Percentiles rank a stretch among this genome's conserved stretches.
Evolutionary conservation across 2,113 vertebrate genomes (phyloP).

Genomic region (Syrmaticus mikado): DNA sequence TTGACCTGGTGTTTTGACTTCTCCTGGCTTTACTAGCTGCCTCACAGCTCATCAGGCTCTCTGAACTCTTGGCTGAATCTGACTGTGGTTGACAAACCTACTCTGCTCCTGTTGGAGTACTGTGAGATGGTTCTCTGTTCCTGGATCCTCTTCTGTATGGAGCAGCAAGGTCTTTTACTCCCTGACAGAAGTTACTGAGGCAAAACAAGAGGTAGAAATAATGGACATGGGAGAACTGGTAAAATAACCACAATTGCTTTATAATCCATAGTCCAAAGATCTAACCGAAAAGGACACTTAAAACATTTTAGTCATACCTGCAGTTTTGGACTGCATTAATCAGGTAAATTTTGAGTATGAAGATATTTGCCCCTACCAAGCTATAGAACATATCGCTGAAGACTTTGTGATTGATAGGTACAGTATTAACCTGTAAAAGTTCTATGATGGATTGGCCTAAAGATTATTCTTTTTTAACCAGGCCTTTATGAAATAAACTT

Average conservation of each 20-base stretch:
- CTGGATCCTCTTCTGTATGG: neutral
- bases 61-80: neutral
- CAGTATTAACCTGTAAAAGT: neutral
- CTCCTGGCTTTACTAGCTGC: neutral
- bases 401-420: neutral
- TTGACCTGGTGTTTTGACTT: neutral
- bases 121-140: neutral
- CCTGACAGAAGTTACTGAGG: neutral
- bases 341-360: neutral
- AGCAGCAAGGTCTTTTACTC: neutral
- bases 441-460: neutral
- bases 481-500: neutral
- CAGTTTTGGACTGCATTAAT: neutral
- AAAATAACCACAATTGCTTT: neutral
- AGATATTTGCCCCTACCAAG: neutral
- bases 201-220: neutral
- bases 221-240: neutral
- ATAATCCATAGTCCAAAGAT: neutral
- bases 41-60: neutral
- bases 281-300: neutral
- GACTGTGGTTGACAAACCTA: neutral
- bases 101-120: neutral
- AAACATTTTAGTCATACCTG: rapidly evolving
- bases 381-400: neutral
- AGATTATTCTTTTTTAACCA: neutral